Evolutionary conservation across 2,113 vertebrate species (phyloP), one percentile per base, ranked within the genome.

Genomic region (Gymnorhina tibicen): DNA sequence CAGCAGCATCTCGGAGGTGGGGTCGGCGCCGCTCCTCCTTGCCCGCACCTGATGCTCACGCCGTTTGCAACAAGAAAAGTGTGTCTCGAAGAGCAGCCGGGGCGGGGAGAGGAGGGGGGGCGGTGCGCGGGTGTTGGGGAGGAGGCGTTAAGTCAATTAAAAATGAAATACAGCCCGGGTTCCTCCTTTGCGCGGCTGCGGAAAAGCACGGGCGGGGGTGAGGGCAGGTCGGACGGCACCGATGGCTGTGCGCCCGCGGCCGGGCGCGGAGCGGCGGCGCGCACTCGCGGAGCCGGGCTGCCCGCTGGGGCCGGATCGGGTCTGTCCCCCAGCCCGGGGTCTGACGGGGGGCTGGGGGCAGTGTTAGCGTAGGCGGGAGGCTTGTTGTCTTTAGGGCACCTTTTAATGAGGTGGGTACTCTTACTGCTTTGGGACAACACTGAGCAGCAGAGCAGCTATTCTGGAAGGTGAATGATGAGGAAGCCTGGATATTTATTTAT

Each of bases 311-410:
- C 10, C 39, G 2, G 13, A 4, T 3, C 8, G 11, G 23, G 22
- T 50, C 23, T 49, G 39, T 7, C 12, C 13, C 24, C 13, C 27
- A 3, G 13, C 0, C 18, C 15, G 15, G 30, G 35, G 1, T 41
- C 58, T 64, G 68, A 28, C 11, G 16, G 55, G 2, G 35, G 1
- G 19, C 18, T 26, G 41, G 14, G 74, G 33, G 3, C 9, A 5
- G 5, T 4, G 7, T 16, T 5, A 30, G 28, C 1, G 1, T 2
- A 7, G 46, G 20, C 3, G 7, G 39, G 55, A 2, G 18, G 35
- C 8, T 21, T 59, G 2, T 9, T 62, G 42, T 55, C 28, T 72
- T 59, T 32, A 47, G n/a, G 47, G 24, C 24, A 30, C 11, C 56
- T 75, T 68, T 64, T 17, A 33, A 11, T 8, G n/a, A 27, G 23